Evolutionary conservation across 2,797 vertebrate genomes (phyloP).

Genomic region (Parauchenoglanis ngamensis): DNA sequence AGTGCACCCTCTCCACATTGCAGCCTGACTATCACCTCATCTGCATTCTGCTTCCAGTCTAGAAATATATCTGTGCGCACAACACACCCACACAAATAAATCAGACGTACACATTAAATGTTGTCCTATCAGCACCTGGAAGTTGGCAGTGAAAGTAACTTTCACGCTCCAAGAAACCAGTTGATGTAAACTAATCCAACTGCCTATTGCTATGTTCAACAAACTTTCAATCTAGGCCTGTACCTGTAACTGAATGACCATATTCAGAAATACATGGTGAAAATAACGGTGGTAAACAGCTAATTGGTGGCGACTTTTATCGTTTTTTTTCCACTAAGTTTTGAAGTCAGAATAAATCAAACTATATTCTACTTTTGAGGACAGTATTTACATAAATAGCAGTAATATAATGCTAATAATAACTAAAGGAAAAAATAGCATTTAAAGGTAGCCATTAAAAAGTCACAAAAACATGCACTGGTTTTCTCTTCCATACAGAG

Average conservation of each 20-base stretch:
- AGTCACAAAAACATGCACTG: background rate
- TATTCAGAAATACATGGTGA: background rate
- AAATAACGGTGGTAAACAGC: no score
- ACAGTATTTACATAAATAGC: background rate
- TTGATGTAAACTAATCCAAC: background rate
- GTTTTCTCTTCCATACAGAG: background rate
- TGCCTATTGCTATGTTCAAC: background rate
- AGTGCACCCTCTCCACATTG: slow-evolving; percentile 79
- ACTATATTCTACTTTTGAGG: background rate
- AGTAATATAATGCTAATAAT: background rate
- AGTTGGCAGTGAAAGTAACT: background rate
- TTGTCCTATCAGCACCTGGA: background rate
- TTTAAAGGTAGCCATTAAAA: background rate
- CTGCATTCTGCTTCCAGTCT: slow-evolving; percentile 94
- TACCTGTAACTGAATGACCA: background rate
- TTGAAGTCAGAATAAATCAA: background rate
- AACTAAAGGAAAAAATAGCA: background rate
- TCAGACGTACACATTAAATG: slow-evolving; percentile 4
- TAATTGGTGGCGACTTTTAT: background rate
- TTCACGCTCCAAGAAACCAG: background rate
- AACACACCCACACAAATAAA: slow-evolving; percentile 36
- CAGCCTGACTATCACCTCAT: slow-evolving; percentile 89
- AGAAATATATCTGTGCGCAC: slow-evolving; percentile 83
- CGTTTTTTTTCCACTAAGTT: background rate
- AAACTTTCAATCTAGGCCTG: background rate